These are phyloP conservation scores for Crypturellus undulatus DNA, from an alignment of 2,113 vertebrate species.

Conservation along the genomic window DNA sequence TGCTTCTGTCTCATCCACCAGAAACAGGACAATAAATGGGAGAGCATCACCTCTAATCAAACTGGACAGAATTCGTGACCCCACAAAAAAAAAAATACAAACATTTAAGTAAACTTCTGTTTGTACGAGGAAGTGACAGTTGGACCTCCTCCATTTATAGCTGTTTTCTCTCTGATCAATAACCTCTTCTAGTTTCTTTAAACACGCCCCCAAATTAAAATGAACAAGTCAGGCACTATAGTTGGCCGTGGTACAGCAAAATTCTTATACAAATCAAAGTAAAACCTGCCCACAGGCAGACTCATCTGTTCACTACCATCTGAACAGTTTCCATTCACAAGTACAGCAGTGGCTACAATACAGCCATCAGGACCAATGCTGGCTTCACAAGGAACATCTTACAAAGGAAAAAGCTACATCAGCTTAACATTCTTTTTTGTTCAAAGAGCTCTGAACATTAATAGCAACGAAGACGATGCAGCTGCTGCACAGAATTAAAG, in stretches of 20 bases:
- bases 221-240: not conserved
- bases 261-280: not conserved
- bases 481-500: constrained; percentile 70
- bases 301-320: constrained; percentile 70
- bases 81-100: not conserved
- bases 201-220: not conserved
- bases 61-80: not conserved
- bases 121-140: not conserved
- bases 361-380: constrained; percentile 61
- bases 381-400: constrained; percentile 56
- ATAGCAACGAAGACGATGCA: constrained; percentile 61
- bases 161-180: not conserved
- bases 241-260: not conserved
- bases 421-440: constrained; percentile 46
- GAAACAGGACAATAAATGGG: not conserved
- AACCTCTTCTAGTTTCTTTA: not conserved
- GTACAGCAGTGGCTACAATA: constrained; percentile 56
- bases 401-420: constrained; percentile 64
- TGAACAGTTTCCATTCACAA: constrained; percentile 63
- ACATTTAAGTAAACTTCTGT: not conserved
- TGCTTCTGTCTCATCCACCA: not conserved
- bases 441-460: constrained; percentile 63
- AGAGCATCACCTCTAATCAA: not conserved
- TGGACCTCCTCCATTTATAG: not conserved
- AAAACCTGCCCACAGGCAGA: constrained; percentile 57